Evolutionary conservation across 1,140 invertebrate genomes (phyloP).

Genomic region (Megalonaias nervosa): DNA sequence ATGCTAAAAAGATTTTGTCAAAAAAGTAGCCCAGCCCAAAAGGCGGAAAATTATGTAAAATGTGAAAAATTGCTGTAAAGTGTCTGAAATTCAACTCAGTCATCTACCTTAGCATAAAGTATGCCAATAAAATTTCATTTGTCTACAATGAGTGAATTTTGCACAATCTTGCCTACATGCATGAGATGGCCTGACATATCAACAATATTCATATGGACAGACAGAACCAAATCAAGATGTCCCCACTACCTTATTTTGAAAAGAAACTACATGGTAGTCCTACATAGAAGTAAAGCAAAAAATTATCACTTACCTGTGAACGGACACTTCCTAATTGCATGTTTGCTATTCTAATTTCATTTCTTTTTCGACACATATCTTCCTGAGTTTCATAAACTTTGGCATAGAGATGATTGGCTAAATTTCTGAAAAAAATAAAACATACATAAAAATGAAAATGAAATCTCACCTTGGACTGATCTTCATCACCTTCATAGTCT

Average conservation of each 20-base stretch:
- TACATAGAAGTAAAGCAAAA: neutral
- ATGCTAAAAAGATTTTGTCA: too few relatives aligned
- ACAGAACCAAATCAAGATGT: too few relatives aligned
- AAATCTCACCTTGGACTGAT: constrained; percentile 43
- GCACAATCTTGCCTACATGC: too few relatives aligned
- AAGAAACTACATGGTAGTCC: neutral
- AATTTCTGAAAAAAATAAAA: constrained; percentile 75
- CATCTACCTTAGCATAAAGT: too few relatives aligned
- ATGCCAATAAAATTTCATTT: too few relatives aligned
- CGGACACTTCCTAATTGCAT: constrained; percentile 90
- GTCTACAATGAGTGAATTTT: too few relatives aligned
- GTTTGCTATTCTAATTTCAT: constrained; percentile 91
- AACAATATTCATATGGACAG: too few relatives aligned
- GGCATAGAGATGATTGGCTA: constrained; percentile 89
- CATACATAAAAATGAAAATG: constrained; percentile 21
- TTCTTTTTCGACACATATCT: constrained; percentile 94
- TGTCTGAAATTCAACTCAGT: too few relatives aligned
- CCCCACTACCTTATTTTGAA: neutral
- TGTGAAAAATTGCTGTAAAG: too few relatives aligned
- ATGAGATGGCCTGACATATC: too few relatives aligned
- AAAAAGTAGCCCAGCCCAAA: too few relatives aligned
- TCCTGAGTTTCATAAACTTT: constrained; percentile 96
- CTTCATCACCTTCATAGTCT: neutral
- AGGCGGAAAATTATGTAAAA: too few relatives aligned
- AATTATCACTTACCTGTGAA: constrained; percentile 82